Base-by-base conservation (phyloP, 2,888 invertebrate species). In the Rhodophaea formosa region DNA sequence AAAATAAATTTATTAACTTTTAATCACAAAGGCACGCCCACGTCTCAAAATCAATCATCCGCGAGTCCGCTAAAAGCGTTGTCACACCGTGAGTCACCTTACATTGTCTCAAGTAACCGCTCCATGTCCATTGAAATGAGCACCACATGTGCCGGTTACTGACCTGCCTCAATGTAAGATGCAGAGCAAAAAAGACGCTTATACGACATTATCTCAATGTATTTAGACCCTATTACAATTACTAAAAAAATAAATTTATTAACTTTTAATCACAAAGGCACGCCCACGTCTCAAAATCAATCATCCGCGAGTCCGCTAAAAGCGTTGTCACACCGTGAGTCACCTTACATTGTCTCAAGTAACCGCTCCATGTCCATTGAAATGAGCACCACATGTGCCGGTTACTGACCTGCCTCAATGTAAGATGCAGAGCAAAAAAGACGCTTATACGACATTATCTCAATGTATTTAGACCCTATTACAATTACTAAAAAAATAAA, bases 91-190 rank as follows among this genome's bases (percentile, higher is more conserved):
- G 17, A 56, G 42, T 42, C 16, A 35, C 12, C 17, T n/a, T 39
- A 60, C 59, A 58, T 57, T 58, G 51, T 39, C 51, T 60, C 59
- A 58, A 45, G 58, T 59, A 59, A 55, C 61, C 56, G 44, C 62
- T 63, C 64, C 63, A 69, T 77, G 79, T 79, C 79, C 77, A 70
- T 69, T 69, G 64, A 79, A 81, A 84, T 73, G 74, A 80, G 72
- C 64, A 68, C 64, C 79, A 82, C 76, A 79, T 81, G 81, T 70
- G 71, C 62, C 61, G 67, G 74, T 72, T 72, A 70, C 70, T 69
- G 74, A 75, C 64, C 64, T 65, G 30, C 32, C 59, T 5, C 59
- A 65, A 62, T 61, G 44, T 53, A 14, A 35, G 35, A 51, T 44
- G 54, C 56, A 43, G 59, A 32, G 60, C 57, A n/a, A n/a, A 61